Percentiles rank a stretch among this genome's conserved stretches.
phyloP scores from a whole-genome alignment of 2,888 invertebrate species.

The Mellilla xanthometata region DNA sequence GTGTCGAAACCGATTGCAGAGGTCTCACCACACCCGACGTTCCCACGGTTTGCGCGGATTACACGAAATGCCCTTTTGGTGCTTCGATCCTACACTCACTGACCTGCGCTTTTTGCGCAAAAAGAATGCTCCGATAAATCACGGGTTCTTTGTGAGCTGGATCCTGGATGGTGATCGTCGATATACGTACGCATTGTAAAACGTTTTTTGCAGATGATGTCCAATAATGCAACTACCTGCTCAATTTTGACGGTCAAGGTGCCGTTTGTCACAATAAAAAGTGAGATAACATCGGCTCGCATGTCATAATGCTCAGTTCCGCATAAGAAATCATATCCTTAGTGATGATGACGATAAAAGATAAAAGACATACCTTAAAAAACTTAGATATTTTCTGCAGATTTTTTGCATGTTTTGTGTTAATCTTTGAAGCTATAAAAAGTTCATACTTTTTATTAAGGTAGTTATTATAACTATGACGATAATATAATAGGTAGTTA shows the following conservation, averaged over 20 bases:
- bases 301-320: slow-evolving; percentile 52
- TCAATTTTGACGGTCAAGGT: slow-evolving; percentile 75
- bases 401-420: no score
- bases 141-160: slow-evolving; percentile 68
- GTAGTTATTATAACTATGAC: no score
- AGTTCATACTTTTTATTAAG: no score
- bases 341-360: slow-evolving; percentile 20
- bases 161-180: slow-evolving; percentile 64
- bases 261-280: slow-evolving; percentile 74
- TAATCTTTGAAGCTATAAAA: no score
- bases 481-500: no score
- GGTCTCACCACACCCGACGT: slow-evolving; percentile 35
- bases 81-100: slow-evolving; percentile 75
- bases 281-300: slow-evolving; percentile 55
- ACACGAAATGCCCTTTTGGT: slow-evolving; percentile 79
- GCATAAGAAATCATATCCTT: slow-evolving; percentile 39
- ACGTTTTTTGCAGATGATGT: slow-evolving; percentile 61
- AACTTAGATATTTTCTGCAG: no score
- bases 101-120: slow-evolving; percentile 77
- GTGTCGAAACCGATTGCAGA: no score
- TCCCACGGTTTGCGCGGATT: slow-evolving; percentile 76
- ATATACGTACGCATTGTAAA: slow-evolving; percentile 62
- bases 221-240: slow-evolving; percentile 72
- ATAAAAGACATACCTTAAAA: slow-evolving; percentile 13
- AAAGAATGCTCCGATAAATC: slow-evolving; percentile 77